Evolutionary conservation across 1,140 invertebrate genomes (phyloP), one percentile per base, ranked within the genome.

Genomic region (Orchestia grillus): DNA sequence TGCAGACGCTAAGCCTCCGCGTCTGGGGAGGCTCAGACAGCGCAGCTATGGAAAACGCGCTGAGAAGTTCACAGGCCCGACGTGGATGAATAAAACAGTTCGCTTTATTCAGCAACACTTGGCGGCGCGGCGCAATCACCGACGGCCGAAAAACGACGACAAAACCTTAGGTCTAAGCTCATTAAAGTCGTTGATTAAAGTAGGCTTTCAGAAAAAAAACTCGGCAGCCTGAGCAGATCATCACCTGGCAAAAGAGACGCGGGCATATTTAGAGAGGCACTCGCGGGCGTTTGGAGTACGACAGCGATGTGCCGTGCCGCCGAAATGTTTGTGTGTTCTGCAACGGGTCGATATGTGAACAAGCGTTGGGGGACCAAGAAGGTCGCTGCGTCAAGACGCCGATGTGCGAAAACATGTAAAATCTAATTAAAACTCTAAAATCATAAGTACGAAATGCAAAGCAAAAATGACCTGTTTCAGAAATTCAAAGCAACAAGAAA

Each of bases 181-280:
- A 90, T 90, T 90, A 42, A 44, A 90, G 43, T 90, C 88, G 41
- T 44, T 90, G 41, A 90, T 90, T 90, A 90, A 90, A 90, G 28
- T 90, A 1, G 43, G 15, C 11, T 41, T 90, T 42, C 28, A 4
- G 41, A 28, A 90, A 90, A 90, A 41, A 90, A 90, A 8, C 15
- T 44, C 43, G 41, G 43, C 88, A 90, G 43, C 41, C 88, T 42
- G 88, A 42, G 88, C 4, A 44, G 88, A 42, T 90, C 42, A 90
- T 42, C 41, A 41, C 41, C 43, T 23, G 15, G 15, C 88, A 90
- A 90, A 90, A 90, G 42, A 90, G 88, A 90, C 62, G 28, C 11
- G 62, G 15, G 1, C 28, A 77, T 77, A 3, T 36, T 19, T 1
- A 19, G 62, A 77, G 62, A 36, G 1, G 62, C 1, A 77, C n/a